A percentile compares a stretch with the other conserved stretches of the same genome.
These are phyloP conservation scores for Phlogophora meticulosa DNA, from an alignment of 2,888 invertebrate genomes.

Conservation along the genomic window DNA sequence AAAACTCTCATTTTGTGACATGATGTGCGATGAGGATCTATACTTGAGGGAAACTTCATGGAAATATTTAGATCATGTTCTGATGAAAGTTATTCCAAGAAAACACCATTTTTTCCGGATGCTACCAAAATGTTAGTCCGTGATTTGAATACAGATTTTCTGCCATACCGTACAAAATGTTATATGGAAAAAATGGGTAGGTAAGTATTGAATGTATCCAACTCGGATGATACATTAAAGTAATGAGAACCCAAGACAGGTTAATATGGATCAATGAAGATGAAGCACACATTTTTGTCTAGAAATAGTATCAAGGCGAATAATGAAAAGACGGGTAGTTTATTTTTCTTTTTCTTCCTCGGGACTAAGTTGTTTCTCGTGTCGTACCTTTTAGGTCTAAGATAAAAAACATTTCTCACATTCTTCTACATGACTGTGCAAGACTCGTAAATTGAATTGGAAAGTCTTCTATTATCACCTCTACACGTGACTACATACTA, in stretches of 20 bases:
- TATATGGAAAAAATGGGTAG: background rate
- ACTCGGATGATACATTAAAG: slow-evolving; percentile 30
- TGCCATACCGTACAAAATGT: slow-evolving; percentile 5
- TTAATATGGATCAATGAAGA: slow-evolving; percentile 54
- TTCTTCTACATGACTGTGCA: slow-evolving; percentile 36
- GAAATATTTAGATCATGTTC: slow-evolving; percentile 56
- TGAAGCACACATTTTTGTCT: slow-evolving; percentile 44
- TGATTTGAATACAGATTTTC: slow-evolving; percentile 46
- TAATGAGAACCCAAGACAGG: slow-evolving; percentile 44
- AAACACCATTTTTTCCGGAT: slow-evolving; percentile 43
- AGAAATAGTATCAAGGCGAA: slow-evolving; percentile 37
- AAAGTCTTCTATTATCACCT: slow-evolving; percentile 11
- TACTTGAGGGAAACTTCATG: slow-evolving; percentile 42
- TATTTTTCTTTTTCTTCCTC: slow-evolving; percentile 47
- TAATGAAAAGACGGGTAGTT: slow-evolving; percentile 48
- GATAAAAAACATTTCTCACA: slow-evolving; percentile 43
- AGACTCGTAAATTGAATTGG: slow-evolving; percentile 46
- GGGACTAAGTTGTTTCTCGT: slow-evolving; percentile 55
- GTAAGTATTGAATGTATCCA: slow-evolving; percentile 34
- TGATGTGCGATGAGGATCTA: slow-evolving; percentile 52
- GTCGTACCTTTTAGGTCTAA: slow-evolving; percentile 55
- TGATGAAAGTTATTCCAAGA: slow-evolving; percentile 55
- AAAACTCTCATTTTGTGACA: slow-evolving; percentile 54
- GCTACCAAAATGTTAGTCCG: slow-evolving; percentile 28
- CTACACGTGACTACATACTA: slow-evolving; percentile 11